Conservation (phyloP, 2,797 vertebrate genomes). For the Galago senegalensis region DNA sequence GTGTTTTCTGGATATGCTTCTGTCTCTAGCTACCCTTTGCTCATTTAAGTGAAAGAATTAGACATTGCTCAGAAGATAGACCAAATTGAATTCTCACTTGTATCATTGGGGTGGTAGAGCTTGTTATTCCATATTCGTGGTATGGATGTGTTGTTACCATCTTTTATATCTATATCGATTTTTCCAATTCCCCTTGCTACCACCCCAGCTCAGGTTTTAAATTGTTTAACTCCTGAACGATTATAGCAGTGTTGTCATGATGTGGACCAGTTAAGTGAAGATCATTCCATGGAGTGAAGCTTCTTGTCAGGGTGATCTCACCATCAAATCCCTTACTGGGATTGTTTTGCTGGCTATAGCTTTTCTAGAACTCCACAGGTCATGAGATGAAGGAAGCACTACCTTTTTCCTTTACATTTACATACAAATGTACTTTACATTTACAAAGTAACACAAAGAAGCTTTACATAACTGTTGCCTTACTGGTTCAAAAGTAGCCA, state of each 20-base stretch:
- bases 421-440: neutral
- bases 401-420: neutral
- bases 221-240: neutral
- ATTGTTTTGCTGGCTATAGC: neutral
- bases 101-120: neutral
- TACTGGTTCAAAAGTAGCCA: constrained; percentile 34
- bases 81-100: neutral
- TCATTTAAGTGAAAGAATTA: constrained; percentile 19
- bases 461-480: neutral
- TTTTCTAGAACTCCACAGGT: neutral
- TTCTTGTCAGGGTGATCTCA: neutral
- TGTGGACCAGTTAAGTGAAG: neutral
- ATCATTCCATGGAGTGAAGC: constrained; percentile 1
- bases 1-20: neutral
- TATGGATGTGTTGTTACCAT: neutral
- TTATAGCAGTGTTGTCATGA: neutral
- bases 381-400: neutral
- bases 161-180: neutral
- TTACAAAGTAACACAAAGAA: constrained; percentile 50
- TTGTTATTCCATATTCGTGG: neutral
- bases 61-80: neutral
- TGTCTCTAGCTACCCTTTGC: neutral
- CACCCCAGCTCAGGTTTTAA: constrained; percentile 23
- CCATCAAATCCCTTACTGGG: neutral
- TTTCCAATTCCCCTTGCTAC: neutral